Base-by-base conservation (phyloP, 2,888 invertebrate species). In the Agonopterix alstromeriana region DNA sequence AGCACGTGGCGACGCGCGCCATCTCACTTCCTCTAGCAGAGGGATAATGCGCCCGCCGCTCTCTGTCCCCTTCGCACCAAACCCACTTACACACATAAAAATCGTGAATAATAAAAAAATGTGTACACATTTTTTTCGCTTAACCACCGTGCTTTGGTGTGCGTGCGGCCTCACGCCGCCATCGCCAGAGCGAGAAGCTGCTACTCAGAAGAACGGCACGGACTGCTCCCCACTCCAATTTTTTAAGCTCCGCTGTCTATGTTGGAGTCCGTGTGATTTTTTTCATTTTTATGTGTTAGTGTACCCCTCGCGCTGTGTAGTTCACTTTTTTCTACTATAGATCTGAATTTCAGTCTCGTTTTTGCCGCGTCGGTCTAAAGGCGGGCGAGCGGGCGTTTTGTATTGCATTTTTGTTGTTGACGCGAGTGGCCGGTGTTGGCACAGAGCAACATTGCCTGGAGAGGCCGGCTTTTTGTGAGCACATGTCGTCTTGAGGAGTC, bases 311-410 rank as follows among this genome's bases (percentile, higher is more conserved):
- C 81, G 70, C 82, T 81, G 85, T 84, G 87, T 87, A 86, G 88
- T 88, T 87, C 82, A 84, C 88, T 89, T 89, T 89, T 27, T 89
- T 89, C 88, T 89, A 89, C 89, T 89, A 89, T 89, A 88, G 89
- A 89, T 88, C 87, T 86, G 87, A 87, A 86, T 77, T 87, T 89
- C 89, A 89, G 89, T 89, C 86, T 87, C 80, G 88, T 87, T 89
- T 89, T 89, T 89, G 88, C 88, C 89, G 89, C 86, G 89, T 83
- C 75, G 78, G 79, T 85, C 85, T 87, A 81, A 82, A 87, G 87
- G 85, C 86, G 87, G 82, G 76, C 79, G 82, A 81, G 68, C 81
- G 81, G 71, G 77, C 70, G 73, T 81, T 82, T 82, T 82, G 69
- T 83, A 80, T 75, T 77, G 82, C 80, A 84, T 81, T 82, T 77